A percentile compares a stretch with the other conserved stretches of the same genome.
Evolutionary conservation across 2,797 vertebrate species (phyloP).

Genomic region (Platyrinchus mystaceus): DNA sequence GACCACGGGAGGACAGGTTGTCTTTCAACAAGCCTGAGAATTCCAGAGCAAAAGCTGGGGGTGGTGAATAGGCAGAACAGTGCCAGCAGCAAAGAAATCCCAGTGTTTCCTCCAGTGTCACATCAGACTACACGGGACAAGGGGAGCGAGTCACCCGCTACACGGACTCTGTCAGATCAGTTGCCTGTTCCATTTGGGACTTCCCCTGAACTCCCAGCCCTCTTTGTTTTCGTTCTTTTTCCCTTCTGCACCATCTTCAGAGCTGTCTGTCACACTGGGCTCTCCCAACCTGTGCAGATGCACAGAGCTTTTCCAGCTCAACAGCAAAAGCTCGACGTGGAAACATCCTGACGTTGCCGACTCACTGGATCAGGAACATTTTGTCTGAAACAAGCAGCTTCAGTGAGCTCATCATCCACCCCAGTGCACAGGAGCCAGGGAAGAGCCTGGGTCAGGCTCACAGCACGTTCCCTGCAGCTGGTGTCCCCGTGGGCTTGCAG

Average conservation of each 20-base stretch:
- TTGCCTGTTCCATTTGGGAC: rapidly evolving
- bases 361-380: neutral
- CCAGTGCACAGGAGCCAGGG: neutral
- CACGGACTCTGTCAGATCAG: neutral
- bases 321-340: neutral
- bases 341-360: neutral
- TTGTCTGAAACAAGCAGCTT: neutral
- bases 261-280: neutral
- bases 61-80: neutral
- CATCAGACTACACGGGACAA: neutral
- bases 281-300: neutral
- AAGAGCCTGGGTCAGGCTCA: neutral
- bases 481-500: neutral
- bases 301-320: neutral
- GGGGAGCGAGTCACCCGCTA: neutral
- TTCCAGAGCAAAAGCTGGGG: neutral
- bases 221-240: neutral
- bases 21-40: neutral
- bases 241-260: neutral
- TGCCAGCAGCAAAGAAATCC: neutral
- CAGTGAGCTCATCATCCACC: neutral
- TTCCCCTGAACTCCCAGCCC: neutral
- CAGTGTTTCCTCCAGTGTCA: neutral
- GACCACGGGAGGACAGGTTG: rapidly evolving
- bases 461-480: neutral